Percentiles rank a stretch among this genome's conserved stretches.
Evolutionary conservation across 2,113 vertebrate species (phyloP).

Genomic region (Phrynocephalus versicolor): DNA sequence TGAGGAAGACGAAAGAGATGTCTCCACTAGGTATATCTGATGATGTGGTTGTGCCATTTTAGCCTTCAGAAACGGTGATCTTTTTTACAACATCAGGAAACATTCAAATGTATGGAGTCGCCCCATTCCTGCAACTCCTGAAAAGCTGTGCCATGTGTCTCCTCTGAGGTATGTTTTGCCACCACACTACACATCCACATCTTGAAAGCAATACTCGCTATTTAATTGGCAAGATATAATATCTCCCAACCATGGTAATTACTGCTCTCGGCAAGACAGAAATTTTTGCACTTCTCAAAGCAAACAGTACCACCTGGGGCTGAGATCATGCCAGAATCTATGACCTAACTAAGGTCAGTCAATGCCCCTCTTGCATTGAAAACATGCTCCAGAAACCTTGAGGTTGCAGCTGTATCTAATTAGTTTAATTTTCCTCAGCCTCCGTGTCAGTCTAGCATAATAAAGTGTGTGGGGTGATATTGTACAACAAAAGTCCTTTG

Average conservation of each 20-base stretch:
- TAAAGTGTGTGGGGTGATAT: background rate
- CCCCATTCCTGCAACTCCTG: background rate
- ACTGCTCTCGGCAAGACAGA: background rate
- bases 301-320: background rate
- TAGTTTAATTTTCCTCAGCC: conserved; percentile 25
- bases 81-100: background rate
- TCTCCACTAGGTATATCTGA: background rate
- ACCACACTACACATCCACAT: background rate
- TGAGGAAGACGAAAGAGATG: background rate
- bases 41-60: background rate
- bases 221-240: background rate
- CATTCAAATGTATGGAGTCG: background rate
- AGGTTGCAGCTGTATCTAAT: conserved; percentile 44
- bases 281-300: conserved; percentile 17
- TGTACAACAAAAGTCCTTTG: conserved; percentile 35
- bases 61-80: background rate
- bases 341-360: background rate
- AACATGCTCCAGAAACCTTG: conserved; percentile 32
- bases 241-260: conserved; percentile 1
- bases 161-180: background rate
- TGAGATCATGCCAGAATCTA: conserved; percentile 25
- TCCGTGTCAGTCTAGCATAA: conserved; percentile 40
- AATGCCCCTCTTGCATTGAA: conserved; percentile 12
- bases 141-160: background rate
- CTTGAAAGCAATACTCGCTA: background rate